Evolutionary conservation across 2,113 vertebrate genomes (phyloP).

Genomic region (Tychaedon coryphoeus): DNA sequence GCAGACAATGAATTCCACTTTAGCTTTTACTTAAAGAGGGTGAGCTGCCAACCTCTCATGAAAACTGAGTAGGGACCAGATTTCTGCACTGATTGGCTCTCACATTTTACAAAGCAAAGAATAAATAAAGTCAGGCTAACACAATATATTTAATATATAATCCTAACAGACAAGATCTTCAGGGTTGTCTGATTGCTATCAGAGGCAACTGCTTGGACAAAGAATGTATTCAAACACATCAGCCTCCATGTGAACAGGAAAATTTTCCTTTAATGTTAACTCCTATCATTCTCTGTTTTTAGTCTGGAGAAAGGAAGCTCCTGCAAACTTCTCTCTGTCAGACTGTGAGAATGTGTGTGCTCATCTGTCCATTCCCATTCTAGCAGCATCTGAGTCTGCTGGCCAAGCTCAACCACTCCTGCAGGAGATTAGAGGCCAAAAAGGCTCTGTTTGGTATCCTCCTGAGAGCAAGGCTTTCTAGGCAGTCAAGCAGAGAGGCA

Average conservation of each 20-base stretch:
- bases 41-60: neutral
- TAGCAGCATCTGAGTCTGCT: fast-evolving
- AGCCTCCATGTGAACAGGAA: neutral
- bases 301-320: neutral
- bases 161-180: neutral
- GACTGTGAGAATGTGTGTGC: neutral
- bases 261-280: neutral
- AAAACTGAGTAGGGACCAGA: neutral
- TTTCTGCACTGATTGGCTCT: neutral
- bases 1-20: neutral
- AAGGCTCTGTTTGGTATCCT: neutral
- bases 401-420: neutral
- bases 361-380: neutral
- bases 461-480: neutral
- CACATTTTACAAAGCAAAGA: neutral
- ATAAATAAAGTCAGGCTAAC: neutral
- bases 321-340: neutral
- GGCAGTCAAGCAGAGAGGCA: neutral
- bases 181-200: neutral
- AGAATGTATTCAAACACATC: neutral
- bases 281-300: neutral
- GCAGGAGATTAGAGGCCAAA: neutral
- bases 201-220: neutral
- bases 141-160: neutral
- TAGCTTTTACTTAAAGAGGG: neutral